Evolutionary conservation across 2,797 vertebrate species (phyloP).

Genomic region (Sebastes aleutianus): DNA sequence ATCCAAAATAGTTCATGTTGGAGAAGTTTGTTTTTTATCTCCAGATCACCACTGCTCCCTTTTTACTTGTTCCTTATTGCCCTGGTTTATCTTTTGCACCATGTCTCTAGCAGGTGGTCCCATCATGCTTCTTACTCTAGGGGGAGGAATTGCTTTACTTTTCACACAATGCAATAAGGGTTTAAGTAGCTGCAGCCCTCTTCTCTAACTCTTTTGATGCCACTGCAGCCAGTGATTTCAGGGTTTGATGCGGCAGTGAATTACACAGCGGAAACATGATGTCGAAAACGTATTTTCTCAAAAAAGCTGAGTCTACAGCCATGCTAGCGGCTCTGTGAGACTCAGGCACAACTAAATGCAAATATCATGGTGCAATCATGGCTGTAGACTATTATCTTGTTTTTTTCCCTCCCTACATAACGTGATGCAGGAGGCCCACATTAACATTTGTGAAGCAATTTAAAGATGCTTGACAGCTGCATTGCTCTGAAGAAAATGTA

Average conservation of each 20-base stretch:
- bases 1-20: too few relatives aligned
- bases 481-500: fast-evolving
- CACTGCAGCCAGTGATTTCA: not conserved
- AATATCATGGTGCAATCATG: not conserved
- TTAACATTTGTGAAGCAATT: not conserved
- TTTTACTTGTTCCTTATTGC: not conserved
- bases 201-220: not conserved
- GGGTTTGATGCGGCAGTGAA: not conserved
- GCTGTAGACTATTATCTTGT: not conserved
- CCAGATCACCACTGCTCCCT: not conserved
- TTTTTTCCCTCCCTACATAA: not conserved
- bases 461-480: not conserved
- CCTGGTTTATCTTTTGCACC: too few relatives aligned
- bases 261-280: too few relatives aligned
- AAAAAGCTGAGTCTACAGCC: not conserved
- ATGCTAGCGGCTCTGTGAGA: not conserved
- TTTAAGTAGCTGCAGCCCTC: not conserved
- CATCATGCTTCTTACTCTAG: not conserved
- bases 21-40: not conserved
- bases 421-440: not conserved
- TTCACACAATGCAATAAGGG: not conserved
- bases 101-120: not conserved
- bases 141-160: conserved; percentile 5
- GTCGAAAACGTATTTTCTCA: not conserved
- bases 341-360: not conserved